These are phyloP conservation scores for Marronus borbonicus DNA, from an alignment of 2,888 invertebrate genomes.

Conservation along the genomic window DNA sequence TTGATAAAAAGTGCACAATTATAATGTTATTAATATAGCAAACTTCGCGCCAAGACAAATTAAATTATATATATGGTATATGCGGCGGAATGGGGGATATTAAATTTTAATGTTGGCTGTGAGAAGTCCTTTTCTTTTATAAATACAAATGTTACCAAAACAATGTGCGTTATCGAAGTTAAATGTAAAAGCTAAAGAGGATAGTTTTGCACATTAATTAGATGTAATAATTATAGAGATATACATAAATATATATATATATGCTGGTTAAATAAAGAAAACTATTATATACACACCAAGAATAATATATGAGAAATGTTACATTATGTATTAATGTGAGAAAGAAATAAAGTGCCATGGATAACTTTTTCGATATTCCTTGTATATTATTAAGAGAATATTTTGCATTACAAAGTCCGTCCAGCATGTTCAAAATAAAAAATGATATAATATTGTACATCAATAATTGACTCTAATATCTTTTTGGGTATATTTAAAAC, in stretches of 20 bases:
- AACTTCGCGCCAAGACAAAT: no score
- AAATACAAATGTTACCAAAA: slow-evolving; percentile 7
- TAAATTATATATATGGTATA: not conserved
- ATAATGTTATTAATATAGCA: no score
- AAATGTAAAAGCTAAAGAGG: not conserved
- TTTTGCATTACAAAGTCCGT: slow-evolving; percentile 13
- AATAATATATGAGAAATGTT: slow-evolving; percentile 7
- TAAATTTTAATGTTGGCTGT: slow-evolving; percentile 9
- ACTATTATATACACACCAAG: not conserved
- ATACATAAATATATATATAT: not conserved
- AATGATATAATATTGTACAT: not conserved
- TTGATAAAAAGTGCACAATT: not conserved
- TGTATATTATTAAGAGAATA: not conserved
- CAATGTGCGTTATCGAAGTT: no score
- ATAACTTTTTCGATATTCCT: not conserved
- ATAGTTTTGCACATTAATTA: not conserved
- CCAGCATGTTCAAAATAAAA: slow-evolving; percentile 21
- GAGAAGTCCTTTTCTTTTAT: not conserved
- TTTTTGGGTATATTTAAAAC: not conserved
- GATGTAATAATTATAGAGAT: not conserved
- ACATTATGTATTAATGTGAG: not conserved
- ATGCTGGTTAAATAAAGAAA: not conserved
- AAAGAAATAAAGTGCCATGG: not conserved
- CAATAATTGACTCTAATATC: not conserved
- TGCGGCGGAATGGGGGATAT: not conserved